These are phyloP conservation scores for Triplophysa siluroides DNA, from an alignment of 2,113 vertebrate genomes.

Conservation along the genomic window DNA sequence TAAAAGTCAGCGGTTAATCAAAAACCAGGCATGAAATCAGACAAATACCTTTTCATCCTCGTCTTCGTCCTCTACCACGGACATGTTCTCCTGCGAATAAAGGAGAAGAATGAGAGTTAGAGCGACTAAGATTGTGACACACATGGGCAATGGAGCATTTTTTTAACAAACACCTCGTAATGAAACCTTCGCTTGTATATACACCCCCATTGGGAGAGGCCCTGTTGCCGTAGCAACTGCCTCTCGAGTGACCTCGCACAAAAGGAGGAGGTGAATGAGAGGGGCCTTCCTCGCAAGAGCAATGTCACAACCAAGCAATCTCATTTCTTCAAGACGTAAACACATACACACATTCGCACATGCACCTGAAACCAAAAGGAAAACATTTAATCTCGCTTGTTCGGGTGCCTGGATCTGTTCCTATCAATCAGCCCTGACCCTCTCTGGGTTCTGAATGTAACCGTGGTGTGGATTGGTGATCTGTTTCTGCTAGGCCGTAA, in stretches of 20 bases:
- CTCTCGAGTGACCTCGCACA: conserved; percentile 79
- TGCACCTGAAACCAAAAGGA: conserved; percentile 40
- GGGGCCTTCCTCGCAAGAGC: conserved; percentile 74
- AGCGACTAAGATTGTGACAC: conserved; percentile 62
- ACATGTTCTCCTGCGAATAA: conserved; percentile 81
- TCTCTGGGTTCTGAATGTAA: conserved; percentile 62
- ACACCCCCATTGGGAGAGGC: conserved; percentile 79
- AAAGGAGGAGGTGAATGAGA: conserved; percentile 75
- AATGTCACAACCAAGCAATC: conserved; percentile 77
- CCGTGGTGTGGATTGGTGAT: conserved; percentile 66
- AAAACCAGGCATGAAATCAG: conserved; percentile 49
- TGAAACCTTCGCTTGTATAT: conserved; percentile 79
- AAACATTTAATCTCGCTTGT: conserved; percentile 75
- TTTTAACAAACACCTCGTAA: conserved; percentile 81
- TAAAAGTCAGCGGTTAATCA: conserved; percentile 40
- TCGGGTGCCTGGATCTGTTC: conserved; percentile 74
- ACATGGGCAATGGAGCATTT: conserved; percentile 75
- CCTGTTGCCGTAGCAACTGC: conserved; percentile 78
- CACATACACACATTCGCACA: conserved; percentile 56
- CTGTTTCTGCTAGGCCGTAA: conserved; percentile 63
- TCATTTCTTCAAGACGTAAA: conserved; percentile 76
- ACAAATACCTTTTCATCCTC: conserved; percentile 92
- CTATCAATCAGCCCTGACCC: conserved; percentile 75
- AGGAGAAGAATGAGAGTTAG: conserved; percentile 56
- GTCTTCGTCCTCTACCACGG: conserved; percentile 86